Evolutionary conservation across 2,888 invertebrate species (phyloP).

Genomic region (Tribolium freemani): DNA sequence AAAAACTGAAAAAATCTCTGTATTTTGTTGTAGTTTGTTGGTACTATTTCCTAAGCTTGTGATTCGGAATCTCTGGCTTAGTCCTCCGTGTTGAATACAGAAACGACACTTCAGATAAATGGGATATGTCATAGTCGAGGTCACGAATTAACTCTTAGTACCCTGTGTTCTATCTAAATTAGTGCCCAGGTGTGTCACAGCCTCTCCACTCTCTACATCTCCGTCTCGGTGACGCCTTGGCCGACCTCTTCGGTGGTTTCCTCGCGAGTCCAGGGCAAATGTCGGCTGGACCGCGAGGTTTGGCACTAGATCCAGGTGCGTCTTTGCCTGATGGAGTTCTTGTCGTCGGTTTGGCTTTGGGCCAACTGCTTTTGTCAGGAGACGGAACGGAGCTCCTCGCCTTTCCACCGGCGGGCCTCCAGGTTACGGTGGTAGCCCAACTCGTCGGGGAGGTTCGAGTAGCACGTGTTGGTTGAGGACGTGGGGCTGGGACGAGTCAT

Average conservation of each 20-base stretch:
- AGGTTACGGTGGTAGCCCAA: slow-evolving; percentile 44
- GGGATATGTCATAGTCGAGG: neutral
- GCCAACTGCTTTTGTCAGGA: slow-evolving; percentile 58
- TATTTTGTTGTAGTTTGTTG: too few species aligned
- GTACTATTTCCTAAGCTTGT: too few species aligned
- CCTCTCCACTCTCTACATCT: slow-evolving; percentile 36
- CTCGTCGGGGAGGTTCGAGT: slow-evolving; percentile 47
- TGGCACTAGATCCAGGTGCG: slow-evolving; percentile 63
- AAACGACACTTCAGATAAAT: too few species aligned
- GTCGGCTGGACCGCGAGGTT: slow-evolving; percentile 59
- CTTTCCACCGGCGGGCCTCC: slow-evolving; percentile 50
- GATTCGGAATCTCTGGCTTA: too few species aligned
- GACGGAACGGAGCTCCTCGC: slow-evolving; percentile 57
- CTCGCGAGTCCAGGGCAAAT: slow-evolving; percentile 57
- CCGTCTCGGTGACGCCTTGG: slow-evolving; percentile 38
- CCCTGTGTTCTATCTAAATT: slow-evolving; percentile 13
- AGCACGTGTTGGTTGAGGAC: slow-evolving; percentile 50
- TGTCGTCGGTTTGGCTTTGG: slow-evolving; percentile 49
- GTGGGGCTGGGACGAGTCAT: slow-evolving; percentile 46
- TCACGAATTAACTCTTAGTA: neutral
- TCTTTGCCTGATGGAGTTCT: slow-evolving; percentile 52
- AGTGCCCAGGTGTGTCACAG: slow-evolving; percentile 9
- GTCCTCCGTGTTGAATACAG: too few species aligned
- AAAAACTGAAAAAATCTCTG: too few species aligned
- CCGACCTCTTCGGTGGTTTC: slow-evolving; percentile 41